Evolutionary conservation across 2,888 invertebrate genomes (phyloP), one percentile per base, ranked within the genome.

Genomic region (Altica lythri): DNA sequence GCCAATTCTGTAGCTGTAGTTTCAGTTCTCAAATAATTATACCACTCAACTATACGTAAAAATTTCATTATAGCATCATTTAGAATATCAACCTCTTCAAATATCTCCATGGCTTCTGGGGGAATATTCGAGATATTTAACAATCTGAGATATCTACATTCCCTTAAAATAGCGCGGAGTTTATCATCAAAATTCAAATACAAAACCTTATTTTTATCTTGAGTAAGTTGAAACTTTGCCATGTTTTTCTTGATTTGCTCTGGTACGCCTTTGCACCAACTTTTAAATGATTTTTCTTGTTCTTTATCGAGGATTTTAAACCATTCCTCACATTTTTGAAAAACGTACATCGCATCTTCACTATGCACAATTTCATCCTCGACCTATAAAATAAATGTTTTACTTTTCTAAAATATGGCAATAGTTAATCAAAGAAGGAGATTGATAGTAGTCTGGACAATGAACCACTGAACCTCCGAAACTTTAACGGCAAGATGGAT

Each of bases 1-100:
- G 85, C 83, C 55, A 84, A 86, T 75, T 95, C 95, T 0, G 89
- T 88, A 47, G 83, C 81, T 38, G 88, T 84, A 17, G 90, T 86
- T n/a, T 84, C 81, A 14, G 79, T 81, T 42, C 87, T 81, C 34
- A 94, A 84, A 59, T 86, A 85, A 72, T 95, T 95, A 75, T 94
- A 95, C 88, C 92, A 86, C 37, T 85, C 80, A 3, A 85, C 81
- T n/a, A 86, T 83, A n/a, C 86, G 79, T 14, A 69, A 73, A 12
- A 80, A 72, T 60, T 76, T 76, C 30, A 74, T 68, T 6, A 72
- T 69, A 14, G 68, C 71, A 13, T 68, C 75, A 55, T 80, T 83
- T 42, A 94, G 80, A 55, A 84, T 85, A 68, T 91, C 87, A 63
- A 86, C 83, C 50, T 86, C 81, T 0, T 78, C 79, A 68, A 84